Conservation (phyloP, 1,140 invertebrate species). For the Daktulosphaira vitifoliae region DNA sequence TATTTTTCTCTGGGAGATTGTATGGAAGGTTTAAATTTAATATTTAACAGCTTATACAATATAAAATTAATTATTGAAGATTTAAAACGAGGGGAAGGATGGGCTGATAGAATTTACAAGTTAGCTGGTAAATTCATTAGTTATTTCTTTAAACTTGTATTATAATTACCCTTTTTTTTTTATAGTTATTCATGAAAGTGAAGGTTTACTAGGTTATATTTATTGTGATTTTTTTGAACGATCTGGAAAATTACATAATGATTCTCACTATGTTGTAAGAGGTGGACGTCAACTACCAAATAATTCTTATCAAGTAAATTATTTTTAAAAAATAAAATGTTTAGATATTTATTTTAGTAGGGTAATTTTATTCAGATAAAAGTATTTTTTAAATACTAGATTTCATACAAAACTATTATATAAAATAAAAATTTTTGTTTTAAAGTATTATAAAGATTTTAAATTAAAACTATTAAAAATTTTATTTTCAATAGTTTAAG, state of each 20-base stretch:
- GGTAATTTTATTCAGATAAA: background rate
- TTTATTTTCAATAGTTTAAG: no score
- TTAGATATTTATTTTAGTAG: no score
- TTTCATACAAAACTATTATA: conserved; percentile 5
- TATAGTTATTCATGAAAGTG: conserved; percentile 59
- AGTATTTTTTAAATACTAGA: background rate
- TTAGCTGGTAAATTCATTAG: conserved; percentile 51
- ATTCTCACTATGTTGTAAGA: conserved; percentile 97
- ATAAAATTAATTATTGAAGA: conserved; percentile 64
- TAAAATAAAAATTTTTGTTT: no score
- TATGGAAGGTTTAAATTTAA: conserved; percentile 88
- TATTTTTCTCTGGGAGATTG: conserved; percentile 91
- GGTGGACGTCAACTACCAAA: conserved; percentile 74
- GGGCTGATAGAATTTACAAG: conserved; percentile 82
- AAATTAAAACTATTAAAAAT: no score
- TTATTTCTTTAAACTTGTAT: background rate
- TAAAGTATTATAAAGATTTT: no score
- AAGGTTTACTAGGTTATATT: conserved; percentile 81
- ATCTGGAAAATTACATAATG: conserved; percentile 82
- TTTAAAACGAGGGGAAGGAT: conserved; percentile 67
- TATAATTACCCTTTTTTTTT: conserved; percentile 9
- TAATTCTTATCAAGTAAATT: conserved; percentile 68
- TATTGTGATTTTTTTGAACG: conserved; percentile 97
- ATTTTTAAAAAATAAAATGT: no score
- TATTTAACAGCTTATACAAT: conserved; percentile 72